phyloP scores from a whole-genome alignment of 2,888 invertebrate genomes.

The Clunio marinus region DNA sequence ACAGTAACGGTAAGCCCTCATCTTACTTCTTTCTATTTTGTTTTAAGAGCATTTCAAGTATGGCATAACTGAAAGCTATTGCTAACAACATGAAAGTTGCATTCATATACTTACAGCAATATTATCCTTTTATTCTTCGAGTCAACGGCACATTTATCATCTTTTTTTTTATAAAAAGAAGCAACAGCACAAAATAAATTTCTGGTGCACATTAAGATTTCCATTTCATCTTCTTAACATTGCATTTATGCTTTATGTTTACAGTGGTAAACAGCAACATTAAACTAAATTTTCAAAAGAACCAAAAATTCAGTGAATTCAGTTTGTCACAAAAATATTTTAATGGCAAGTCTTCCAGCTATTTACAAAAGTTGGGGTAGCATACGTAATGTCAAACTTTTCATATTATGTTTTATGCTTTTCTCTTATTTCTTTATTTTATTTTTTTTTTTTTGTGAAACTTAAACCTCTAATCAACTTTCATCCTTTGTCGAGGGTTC shows the following conservation, averaged over 20 bases:
- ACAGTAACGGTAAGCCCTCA: no score
- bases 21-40: no score
- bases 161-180: neutral
- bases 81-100: neutral
- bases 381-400: no score
- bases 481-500: neutral
- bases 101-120: neutral
- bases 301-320: no score
- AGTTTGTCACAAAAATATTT: no score
- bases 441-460: neutral
- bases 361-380: no score
- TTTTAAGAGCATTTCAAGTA: no score
- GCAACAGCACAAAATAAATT: neutral
- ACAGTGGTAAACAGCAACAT: no score
- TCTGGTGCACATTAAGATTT: neutral
- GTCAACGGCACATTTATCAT: conserved; percentile 16
- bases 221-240: neutral
- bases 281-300: no score
- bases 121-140: neutral
- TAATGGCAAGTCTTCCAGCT: no score
- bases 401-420: no score
- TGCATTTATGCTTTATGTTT: neutral
- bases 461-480: neutral
- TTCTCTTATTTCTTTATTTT: neutral
- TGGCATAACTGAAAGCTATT: neutral